phyloP scores from a whole-genome alignment of 2,797 vertebrate species.

The Spea hammondii region DNA sequence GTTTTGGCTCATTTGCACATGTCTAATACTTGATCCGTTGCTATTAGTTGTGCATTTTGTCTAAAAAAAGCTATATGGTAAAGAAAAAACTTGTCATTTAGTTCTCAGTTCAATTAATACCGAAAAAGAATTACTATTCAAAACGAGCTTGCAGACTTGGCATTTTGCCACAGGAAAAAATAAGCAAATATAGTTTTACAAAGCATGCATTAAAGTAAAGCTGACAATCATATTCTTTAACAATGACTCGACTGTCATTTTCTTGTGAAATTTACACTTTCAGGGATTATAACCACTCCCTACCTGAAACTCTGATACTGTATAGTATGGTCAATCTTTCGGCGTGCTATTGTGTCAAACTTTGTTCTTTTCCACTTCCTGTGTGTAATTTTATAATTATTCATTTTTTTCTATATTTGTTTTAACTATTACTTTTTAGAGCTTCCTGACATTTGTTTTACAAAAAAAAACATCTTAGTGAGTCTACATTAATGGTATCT shows the following conservation, averaged over 20 bases:
- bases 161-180: conserved; percentile 47
- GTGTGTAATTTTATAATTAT: conserved; percentile 32
- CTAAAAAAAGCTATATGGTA: no score
- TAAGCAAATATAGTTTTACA: conserved; percentile 52
- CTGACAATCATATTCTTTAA: conserved; percentile 53
- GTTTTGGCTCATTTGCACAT: no score
- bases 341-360: conserved; percentile 12
- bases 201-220: conserved; percentile 20
- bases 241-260: conserved; percentile 64
- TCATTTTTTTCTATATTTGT: conserved; percentile 32
- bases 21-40: no score
- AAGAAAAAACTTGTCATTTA: no score
- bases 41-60: no score
- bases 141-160: not conserved
- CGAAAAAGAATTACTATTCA: no score
- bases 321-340: conserved; percentile 3
- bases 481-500: conserved; percentile 32
- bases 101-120: no score
- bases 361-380: conserved; percentile 8
- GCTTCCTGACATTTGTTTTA: conserved; percentile 45
- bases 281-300: conserved; percentile 53
- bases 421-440: conserved; percentile 29
- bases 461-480: conserved; percentile 31
- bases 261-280: conserved; percentile 56
- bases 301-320: conserved; percentile 52